Evolutionary conservation across 2,113 vertebrate genomes (phyloP).

Genomic region (Callocephalon fimbriatum): DNA sequence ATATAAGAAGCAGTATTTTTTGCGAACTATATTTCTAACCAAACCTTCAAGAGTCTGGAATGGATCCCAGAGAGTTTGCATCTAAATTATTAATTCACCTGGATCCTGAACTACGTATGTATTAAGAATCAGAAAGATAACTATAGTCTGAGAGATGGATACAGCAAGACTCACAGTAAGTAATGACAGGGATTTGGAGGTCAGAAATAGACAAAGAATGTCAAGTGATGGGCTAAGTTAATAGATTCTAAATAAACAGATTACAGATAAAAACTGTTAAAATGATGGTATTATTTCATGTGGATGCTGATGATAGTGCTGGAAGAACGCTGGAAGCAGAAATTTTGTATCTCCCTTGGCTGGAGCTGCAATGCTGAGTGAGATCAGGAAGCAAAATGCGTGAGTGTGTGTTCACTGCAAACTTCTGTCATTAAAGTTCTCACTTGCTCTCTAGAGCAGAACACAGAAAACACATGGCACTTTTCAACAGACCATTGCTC

Average conservation of each 20-base stretch:
- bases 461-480: not conserved
- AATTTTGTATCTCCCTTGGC: not conserved
- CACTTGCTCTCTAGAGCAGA: not conserved
- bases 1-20: conserved; percentile 9
- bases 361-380: not conserved
- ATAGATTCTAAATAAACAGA: not conserved
- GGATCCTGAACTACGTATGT: not conserved
- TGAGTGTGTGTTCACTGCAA: not conserved
- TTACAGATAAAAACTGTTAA: not conserved
- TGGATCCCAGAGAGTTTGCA: not conserved
- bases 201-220: not conserved
- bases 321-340: not conserved
- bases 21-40: conserved; percentile 32
- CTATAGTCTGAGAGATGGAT: not conserved
- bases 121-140: conserved; percentile 8
- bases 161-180: not conserved
- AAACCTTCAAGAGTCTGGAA: conserved; percentile 11
- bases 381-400: not conserved
- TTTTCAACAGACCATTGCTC: not conserved
- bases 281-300: not conserved
- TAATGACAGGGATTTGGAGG: not conserved
- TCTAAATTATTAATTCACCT: conserved; percentile 32
- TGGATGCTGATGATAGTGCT: not conserved
- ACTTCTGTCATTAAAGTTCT: not conserved
- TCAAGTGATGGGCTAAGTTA: not conserved